Evolutionary conservation across 2,888 invertebrate species (phyloP).

Genomic region (Watsonalla binaria): DNA sequence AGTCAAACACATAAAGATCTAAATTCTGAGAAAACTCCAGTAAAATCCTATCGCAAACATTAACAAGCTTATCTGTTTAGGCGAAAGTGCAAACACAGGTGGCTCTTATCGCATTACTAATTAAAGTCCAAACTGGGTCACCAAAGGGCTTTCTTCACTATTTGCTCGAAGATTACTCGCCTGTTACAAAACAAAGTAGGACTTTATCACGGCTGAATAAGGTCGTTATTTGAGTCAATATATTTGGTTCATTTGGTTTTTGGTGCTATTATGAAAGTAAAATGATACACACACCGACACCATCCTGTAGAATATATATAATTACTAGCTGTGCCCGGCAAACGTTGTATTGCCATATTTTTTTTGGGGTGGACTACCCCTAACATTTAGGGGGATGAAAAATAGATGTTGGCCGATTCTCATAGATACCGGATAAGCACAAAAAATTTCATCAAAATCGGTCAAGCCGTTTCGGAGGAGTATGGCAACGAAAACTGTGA

Average conservation of each 20-base stretch:
- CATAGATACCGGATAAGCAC: no score
- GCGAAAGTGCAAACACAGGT: conserved; percentile 41
- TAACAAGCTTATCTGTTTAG: conserved; percentile 18
- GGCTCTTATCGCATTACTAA: conserved; percentile 40
- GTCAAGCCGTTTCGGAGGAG: no score
- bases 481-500: no score
- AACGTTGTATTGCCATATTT: no score
- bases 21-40: not conserved
- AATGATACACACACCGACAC: no score
- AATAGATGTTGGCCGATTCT: no score
- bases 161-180: not conserved
- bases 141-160: conserved; percentile 9
- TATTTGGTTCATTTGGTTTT: not conserved
- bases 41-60: not conserved
- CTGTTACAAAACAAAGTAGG: not conserved
- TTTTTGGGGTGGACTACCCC: no score
- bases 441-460: no score
- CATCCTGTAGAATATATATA: no score
- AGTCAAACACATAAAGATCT: no score
- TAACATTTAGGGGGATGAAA: no score
- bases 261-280: not conserved
- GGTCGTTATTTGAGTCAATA: not conserved
- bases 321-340: no score
- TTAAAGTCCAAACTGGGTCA: conserved; percentile 29
- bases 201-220: not conserved